Conservation (phyloP, 2,888 invertebrate genomes). For the Drosophila helvetica region DNA sequence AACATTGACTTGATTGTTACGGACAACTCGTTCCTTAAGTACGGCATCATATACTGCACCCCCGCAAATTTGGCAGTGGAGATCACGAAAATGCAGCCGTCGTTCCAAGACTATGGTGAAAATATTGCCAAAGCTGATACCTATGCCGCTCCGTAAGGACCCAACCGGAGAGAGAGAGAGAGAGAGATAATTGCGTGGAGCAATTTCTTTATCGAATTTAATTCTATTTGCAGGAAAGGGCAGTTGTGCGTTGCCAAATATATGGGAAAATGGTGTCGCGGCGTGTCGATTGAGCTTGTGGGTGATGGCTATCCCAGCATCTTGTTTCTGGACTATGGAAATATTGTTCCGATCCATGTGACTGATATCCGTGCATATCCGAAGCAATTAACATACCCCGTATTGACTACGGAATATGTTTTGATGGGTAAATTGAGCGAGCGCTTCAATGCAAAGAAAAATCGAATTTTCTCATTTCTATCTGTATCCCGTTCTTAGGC, state of each 20-base stretch:
- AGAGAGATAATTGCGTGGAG: rapidly evolving
- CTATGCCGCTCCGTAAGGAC: slow-evolving; percentile 78
- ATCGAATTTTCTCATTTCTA: background rate
- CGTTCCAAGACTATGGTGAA: slow-evolving; percentile 76
- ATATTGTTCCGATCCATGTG: slow-evolving; percentile 69
- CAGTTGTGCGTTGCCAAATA: slow-evolving; percentile 81
- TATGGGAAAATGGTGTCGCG: slow-evolving; percentile 81
- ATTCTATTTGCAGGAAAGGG: slow-evolving; percentile 58
- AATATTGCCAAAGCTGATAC: slow-evolving; percentile 44
- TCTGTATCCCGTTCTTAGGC: background rate
- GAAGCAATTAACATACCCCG: slow-evolving; percentile 76
- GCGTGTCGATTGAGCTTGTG: slow-evolving; percentile 78
- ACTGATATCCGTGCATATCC: slow-evolving; percentile 81
- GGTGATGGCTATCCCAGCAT: slow-evolving; percentile 83
- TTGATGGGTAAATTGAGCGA: slow-evolving; percentile 43
- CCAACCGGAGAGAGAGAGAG: background rate
- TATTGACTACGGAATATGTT: slow-evolving; percentile 75
- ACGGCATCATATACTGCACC: slow-evolving; percentile 78
- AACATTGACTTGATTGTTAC: slow-evolving; percentile 75
- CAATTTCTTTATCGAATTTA: background rate
- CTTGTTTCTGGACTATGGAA: slow-evolving; percentile 82
- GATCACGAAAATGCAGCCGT: slow-evolving; percentile 74
- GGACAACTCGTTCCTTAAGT: slow-evolving; percentile 78
- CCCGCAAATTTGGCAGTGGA: slow-evolving; percentile 68
- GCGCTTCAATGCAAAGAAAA: background rate